These are phyloP conservation scores for Pinna nobilis DNA, from an alignment of 1,140 invertebrate genomes.

Conservation along the genomic window DNA sequence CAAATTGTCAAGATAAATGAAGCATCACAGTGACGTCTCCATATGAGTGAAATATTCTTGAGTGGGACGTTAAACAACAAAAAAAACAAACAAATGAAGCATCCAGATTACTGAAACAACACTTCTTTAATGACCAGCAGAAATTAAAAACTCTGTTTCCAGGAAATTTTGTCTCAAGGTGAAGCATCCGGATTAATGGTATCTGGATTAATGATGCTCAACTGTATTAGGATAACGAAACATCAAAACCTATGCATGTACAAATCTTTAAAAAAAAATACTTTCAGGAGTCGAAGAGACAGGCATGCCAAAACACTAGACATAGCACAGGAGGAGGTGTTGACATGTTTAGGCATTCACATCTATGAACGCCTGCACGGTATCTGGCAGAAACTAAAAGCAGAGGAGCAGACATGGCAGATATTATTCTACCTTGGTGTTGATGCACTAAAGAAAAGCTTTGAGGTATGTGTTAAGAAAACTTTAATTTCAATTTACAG, in stretches of 20 bases:
- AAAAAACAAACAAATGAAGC: too few relatives aligned
- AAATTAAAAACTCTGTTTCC: too few relatives aligned
- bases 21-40: too few relatives aligned
- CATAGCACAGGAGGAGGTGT: conserved; percentile 95
- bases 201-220: too few relatives aligned
- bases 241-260: not conserved
- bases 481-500: not conserved
- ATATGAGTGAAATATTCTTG: too few relatives aligned
- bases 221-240: not conserved
- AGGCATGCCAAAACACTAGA: conserved; percentile 95
- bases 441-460: conserved; percentile 89
- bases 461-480: conserved; percentile 77
- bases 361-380: conserved; percentile 91
- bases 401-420: conserved; percentile 93
- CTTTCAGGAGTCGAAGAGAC: conserved; percentile 81
- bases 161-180: too few relatives aligned
- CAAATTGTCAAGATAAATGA: too few relatives aligned
- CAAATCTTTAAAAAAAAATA: not conserved
- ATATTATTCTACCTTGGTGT: conserved; percentile 91
- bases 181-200: too few relatives aligned
- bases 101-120: too few relatives aligned
- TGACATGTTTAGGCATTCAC: conserved; percentile 94
- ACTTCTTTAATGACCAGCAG: too few relatives aligned
- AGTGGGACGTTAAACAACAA: too few relatives aligned
- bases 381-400: conserved; percentile 87